These are phyloP conservation scores for Dinomys branickii DNA, from an alignment of 2,113 vertebrate genomes.

Conservation along the genomic window DNA sequence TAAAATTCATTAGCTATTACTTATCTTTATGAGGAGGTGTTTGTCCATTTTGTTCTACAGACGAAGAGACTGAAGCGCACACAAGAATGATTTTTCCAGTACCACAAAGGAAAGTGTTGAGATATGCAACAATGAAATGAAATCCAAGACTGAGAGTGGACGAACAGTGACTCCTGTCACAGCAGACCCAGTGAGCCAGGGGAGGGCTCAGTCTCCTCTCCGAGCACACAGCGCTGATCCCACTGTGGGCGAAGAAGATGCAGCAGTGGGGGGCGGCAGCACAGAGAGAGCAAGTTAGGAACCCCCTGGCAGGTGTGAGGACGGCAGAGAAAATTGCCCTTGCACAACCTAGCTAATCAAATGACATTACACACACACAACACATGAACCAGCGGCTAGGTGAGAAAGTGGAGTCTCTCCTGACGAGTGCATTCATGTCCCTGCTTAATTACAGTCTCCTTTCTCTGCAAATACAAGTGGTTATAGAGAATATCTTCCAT, in stretches of 20 bases:
- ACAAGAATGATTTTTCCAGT: neutral
- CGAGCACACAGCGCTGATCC: fast-evolving
- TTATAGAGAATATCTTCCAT: constrained; percentile 35
- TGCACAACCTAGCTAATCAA: fast-evolving
- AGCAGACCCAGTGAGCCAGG: neutral
- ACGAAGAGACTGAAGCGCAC: neutral
- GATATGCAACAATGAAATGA: neutral
- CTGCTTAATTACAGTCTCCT: neutral
- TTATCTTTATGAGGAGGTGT: neutral
- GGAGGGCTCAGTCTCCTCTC: neutral
- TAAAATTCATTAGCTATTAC: neutral
- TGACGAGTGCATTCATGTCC: neutral
- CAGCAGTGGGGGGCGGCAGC: fast-evolving
- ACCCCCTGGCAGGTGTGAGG: no score
- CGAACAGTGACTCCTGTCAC: fast-evolving
- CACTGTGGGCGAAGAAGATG: neutral
- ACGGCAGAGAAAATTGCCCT: no score
- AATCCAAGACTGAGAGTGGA: neutral
- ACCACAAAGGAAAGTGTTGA: neutral
- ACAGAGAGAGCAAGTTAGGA: fast-evolving
- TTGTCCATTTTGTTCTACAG: neutral
- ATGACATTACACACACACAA: fast-evolving
- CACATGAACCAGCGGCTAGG: fast-evolving
- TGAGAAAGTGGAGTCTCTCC: neutral
- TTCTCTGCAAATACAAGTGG: constrained; percentile 14